These are phyloP conservation scores for Passer domesticus DNA, from an alignment of 2,113 vertebrate species.

Conservation along the genomic window DNA sequence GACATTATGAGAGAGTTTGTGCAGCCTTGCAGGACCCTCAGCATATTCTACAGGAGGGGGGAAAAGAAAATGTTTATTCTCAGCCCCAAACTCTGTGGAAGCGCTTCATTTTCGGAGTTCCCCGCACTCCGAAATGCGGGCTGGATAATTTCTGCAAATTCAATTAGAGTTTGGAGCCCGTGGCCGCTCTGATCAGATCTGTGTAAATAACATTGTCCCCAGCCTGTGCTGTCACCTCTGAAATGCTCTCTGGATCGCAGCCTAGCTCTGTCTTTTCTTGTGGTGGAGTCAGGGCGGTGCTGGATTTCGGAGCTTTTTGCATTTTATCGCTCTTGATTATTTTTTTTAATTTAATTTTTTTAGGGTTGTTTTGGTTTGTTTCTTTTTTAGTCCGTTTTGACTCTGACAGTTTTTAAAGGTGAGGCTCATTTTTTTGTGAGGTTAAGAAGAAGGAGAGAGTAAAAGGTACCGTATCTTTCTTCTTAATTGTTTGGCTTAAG, in stretches of 20 bases:
- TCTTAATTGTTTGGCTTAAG: constrained; percentile 56
- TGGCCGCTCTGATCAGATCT: neutral
- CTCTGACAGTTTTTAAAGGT: constrained; percentile 33
- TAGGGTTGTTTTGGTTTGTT: neutral
- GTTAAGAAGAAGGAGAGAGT: constrained; percentile 63
- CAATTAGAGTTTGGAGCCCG: neutral
- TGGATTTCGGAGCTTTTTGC: constrained; percentile 10
- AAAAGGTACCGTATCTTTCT: constrained; percentile 65
- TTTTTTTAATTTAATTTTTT: neutral
- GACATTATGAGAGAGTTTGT: neutral
- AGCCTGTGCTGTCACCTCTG: constrained; percentile 19
- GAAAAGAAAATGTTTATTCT: neutral
- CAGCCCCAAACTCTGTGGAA: neutral
- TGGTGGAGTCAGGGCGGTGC: constrained; percentile 31
- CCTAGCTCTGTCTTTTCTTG: constrained; percentile 20
- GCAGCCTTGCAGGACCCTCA: constrained; percentile 16
- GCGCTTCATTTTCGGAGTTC: neutral
- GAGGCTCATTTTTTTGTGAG: constrained; percentile 50
- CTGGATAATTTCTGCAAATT: constrained; percentile 6
- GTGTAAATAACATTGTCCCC: constrained; percentile 38
- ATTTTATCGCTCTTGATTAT: neutral
- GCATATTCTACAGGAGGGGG: neutral
- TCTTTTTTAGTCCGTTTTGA: neutral
- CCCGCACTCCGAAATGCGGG: neutral
- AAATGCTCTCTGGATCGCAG: constrained; percentile 41